Conservation (phyloP, 1,140 invertebrate species). For the Hormaphis cornu region DNA sequence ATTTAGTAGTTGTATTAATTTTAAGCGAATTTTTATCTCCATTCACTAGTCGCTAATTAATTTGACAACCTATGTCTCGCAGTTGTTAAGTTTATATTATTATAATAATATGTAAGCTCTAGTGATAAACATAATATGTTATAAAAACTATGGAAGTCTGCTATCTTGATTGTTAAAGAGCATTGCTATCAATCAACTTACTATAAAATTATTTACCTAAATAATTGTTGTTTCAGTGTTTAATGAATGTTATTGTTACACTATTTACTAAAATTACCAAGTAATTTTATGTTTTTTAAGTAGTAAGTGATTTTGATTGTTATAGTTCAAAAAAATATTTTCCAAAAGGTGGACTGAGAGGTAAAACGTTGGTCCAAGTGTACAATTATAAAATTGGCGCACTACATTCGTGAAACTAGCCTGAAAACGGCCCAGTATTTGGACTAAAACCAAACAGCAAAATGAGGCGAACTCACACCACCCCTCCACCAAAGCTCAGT, state of each 20-base stretch:
- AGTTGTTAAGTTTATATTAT: conserved; percentile 15
- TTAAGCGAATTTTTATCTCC: background rate
- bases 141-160: background rate
- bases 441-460: too few relatives aligned
- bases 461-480: too few relatives aligned
- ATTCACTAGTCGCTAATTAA: background rate
- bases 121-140: background rate
- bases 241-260: background rate
- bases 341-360: too few relatives aligned
- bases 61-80: background rate
- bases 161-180: background rate
- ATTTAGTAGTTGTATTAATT: background rate
- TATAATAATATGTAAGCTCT: background rate
- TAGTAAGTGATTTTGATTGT: too few relatives aligned
- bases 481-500: too few relatives aligned
- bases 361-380: too few relatives aligned
- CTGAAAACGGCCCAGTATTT: too few relatives aligned
- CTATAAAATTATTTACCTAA: background rate
- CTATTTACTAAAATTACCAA: background rate
- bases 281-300: background rate
- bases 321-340: too few relatives aligned
- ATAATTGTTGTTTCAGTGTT: too few relatives aligned
- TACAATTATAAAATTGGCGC: too few relatives aligned
- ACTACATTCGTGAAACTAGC: too few relatives aligned
- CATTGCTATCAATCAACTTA: conserved; percentile 11